A percentile compares a stretch with the other conserved stretches of the same genome.
Conservation (phyloP, 2,888 invertebrate species). For the Lochmaea capreae region DNA sequence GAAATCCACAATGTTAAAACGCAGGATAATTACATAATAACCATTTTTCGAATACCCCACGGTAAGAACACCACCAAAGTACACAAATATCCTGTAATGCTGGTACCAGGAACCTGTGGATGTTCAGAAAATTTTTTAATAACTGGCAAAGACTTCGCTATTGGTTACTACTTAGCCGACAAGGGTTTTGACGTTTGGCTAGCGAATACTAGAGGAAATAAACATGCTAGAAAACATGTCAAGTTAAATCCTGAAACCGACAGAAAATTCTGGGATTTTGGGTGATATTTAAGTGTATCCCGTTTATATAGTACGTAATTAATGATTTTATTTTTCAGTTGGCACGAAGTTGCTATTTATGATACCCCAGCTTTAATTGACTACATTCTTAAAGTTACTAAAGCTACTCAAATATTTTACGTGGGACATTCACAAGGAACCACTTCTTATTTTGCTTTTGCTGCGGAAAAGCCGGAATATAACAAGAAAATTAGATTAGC, state of each 20-base stretch:
- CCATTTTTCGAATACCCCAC: conserved; percentile 77
- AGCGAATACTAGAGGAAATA: conserved; percentile 69
- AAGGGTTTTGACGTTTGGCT: conserved; percentile 53
- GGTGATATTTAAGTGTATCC: conserved; percentile 15
- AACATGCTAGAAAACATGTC: conserved; percentile 66
- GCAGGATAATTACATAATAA: conserved; percentile 80
- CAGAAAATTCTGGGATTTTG: conserved; percentile 39
- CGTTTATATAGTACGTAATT: too few species aligned
- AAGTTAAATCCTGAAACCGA: conserved; percentile 48
- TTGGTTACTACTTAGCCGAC: conserved; percentile 48
- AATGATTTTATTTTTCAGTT: conserved; percentile 66
- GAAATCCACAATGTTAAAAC: conserved; percentile 76
- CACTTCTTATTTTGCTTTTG: conserved; percentile 75
- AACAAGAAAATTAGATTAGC: conserved; percentile 73
- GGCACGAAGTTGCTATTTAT: conserved; percentile 82
- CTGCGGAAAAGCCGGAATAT: conserved; percentile 72
- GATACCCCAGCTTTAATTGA: conserved; percentile 87
- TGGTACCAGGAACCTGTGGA: conserved; percentile 73
- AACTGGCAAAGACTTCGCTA: conserved; percentile 43
- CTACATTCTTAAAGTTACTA: conserved; percentile 71
- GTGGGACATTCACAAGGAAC: conserved; percentile 85
- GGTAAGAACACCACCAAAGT: conserved; percentile 54
- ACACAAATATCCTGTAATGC: conserved; percentile 40
- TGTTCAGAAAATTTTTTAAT: conserved; percentile 82
- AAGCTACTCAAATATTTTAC: conserved; percentile 74